Conservation (phyloP, 2,888 invertebrate genomes). For the Coecobrya sp. region DNA sequence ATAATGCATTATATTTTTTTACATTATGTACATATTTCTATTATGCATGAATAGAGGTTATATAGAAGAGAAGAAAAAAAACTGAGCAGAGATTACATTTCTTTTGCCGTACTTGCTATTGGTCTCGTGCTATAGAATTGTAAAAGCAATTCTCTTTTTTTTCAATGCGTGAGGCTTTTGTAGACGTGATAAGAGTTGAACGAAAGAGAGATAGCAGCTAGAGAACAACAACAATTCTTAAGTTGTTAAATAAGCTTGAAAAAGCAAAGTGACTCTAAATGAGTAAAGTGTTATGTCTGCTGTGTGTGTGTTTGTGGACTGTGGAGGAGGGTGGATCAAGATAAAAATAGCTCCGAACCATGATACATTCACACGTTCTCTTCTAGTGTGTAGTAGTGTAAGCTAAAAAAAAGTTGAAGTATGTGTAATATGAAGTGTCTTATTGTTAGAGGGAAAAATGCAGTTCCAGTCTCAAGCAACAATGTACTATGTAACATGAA, state of each 20-base stretch:
- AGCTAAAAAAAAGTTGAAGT: no score
- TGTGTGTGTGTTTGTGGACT: conserved; percentile 10
- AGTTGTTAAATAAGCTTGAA: conserved; percentile 53
- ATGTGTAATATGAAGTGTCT: conserved; percentile 29
- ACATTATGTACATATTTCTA: not conserved
- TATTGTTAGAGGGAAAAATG: conserved; percentile 32
- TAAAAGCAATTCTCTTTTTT: conserved; percentile 14
- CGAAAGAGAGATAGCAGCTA: conserved; percentile 7
- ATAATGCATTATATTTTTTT: conserved; percentile 24
- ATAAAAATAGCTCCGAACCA: conserved; percentile 80
- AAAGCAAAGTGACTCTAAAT: conserved; percentile 55
- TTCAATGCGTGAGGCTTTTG: conserved; percentile 52
- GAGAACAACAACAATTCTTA: conserved; percentile 35
- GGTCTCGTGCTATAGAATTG: conserved; percentile 3
- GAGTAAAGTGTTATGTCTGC: conserved; percentile 39
- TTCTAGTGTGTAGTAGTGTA: not conserved
- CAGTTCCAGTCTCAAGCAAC: conserved; percentile 48
- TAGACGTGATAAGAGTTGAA: conserved; percentile 43
- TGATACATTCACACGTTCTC: conserved; percentile 60
- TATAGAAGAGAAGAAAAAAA: not conserved
- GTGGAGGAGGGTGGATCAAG: conserved; percentile 74
- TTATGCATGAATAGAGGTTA: not conserved
- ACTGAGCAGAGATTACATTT: not conserved
- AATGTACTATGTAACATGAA: conserved; percentile 8
- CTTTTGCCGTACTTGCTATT: not conserved